Evolutionary conservation across 2,797 vertebrate species (phyloP), one percentile per base, ranked within the genome.

Genomic region (Micromesistius poutassou): DNA sequence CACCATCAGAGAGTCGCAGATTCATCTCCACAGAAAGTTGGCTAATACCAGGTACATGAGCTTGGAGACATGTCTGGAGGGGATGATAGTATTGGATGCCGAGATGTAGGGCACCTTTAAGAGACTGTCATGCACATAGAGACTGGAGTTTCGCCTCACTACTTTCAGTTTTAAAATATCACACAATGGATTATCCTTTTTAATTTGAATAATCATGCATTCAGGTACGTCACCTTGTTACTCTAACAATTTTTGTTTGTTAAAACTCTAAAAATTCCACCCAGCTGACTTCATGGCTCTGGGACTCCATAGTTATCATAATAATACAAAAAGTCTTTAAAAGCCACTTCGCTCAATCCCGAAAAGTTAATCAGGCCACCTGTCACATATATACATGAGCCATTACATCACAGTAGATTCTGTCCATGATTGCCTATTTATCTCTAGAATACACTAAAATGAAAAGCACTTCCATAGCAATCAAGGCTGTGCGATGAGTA

Each of bases 401-500:
- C 74, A 75, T 75, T 75, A 38, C 30, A 62, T 55, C 13, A 19
- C 30, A 10, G 42, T 5, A 30, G 14, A 55, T 30, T 30, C 42
- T 28, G 22, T 70, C 38, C 30, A 71, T 71, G 30, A 71, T 14
- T 38, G 66, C 36, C 75, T 31, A 38, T 71, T 76, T 76, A 25
- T 76, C 75, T 71, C 35, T 25, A 36, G 66, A 40, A 38, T 76
- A 25, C 66, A 76, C 55, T 19, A 38, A 28, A 38, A 42, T 71
- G 70, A 40, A 71, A 62, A 42, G 66, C 25, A 25, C n/a, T 40
- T 76, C 66, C 14, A 71, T 5, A 30, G 66, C 33, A 76, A 76
- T 76, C 75, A 71, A 71, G 9, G 36, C 66, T 66, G 71, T 46
- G 74, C 25, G 79, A 82, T 40, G 75, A 74, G 74, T 76, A 82